Percentiles rank a stretch among this genome's conserved stretches.
Evolutionary conservation across 2,888 invertebrate genomes (phyloP).

Genomic region (Tortrix viridana): DNA sequence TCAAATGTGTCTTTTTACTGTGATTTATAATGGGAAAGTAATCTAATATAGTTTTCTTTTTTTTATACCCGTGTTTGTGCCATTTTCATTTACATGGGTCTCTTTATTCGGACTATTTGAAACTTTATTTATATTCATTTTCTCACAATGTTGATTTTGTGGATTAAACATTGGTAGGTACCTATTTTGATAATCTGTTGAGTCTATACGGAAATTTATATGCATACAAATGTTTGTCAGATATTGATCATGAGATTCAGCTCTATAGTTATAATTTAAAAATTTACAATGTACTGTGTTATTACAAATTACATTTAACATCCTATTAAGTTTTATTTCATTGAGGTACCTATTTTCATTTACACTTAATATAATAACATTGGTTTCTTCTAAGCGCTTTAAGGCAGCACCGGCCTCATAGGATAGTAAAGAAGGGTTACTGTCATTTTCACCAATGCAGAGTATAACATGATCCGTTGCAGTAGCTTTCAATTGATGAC

Average conservation of each 20-base stretch:
- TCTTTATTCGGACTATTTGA: no score
- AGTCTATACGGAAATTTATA: slow-evolving; percentile 17
- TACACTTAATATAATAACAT: slow-evolving; percentile 10
- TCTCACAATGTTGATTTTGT: no score
- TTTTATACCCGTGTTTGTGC: no score
- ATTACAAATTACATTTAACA: slow-evolving; percentile 18
- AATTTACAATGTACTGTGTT: slow-evolving; percentile 12
- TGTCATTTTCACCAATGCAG: slow-evolving; percentile 24
- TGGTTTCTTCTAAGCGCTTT: slow-evolving; percentile 4
- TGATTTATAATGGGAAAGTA: no score
- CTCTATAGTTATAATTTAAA: background rate
- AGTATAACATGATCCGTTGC: slow-evolving; percentile 23
- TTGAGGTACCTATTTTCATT: slow-evolving; percentile 17
- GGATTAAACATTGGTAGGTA: no score
- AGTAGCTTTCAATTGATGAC: background rate
- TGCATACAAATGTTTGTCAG: background rate
- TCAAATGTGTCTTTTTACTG: no score
- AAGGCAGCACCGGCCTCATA: background rate
- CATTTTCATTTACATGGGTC: no score
- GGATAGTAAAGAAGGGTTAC: slow-evolving; percentile 12
- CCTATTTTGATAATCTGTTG: slow-evolving; percentile 3
- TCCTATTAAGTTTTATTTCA: slow-evolving; percentile 19
- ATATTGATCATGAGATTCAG: background rate
- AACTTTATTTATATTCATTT: no score
- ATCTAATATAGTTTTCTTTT: no score